Percentiles rank a stretch among this genome's conserved stretches.
Conservation (phyloP, 2,113 vertebrate species). For the Tilapia sparmanii region DNA sequence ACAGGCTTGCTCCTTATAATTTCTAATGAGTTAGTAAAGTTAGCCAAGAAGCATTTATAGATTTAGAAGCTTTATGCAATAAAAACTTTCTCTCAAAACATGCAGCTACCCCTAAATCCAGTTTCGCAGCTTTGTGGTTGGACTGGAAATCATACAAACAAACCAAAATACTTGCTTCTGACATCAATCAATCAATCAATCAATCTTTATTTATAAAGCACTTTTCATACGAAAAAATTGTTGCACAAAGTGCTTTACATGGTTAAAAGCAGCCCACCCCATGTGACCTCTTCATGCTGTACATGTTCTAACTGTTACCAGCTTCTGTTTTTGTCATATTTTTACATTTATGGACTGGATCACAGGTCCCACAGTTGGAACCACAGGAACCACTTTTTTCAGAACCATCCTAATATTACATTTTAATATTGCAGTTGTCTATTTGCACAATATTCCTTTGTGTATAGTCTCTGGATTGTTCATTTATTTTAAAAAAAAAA, state of each 20-base stretch:
- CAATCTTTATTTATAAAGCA: no score
- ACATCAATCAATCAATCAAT: no score
- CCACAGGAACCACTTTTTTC: neutral
- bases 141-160: neutral
- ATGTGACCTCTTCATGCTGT: no score
- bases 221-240: no score
- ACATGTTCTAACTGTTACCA: neutral
- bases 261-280: no score
- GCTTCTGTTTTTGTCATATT: neutral
- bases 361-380: neutral
- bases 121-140: neutral
- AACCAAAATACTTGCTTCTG: neutral
- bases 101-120: neutral
- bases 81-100: neutral
- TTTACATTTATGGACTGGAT: neutral
- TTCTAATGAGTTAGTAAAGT: neutral
- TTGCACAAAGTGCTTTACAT: no score
- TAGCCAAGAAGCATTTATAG: neutral
- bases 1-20: neutral
- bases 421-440: neutral
- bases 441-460: neutral
- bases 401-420: neutral
- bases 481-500: neutral
- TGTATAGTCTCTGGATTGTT: neutral
- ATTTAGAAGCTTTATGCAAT: neutral